phyloP scores from a whole-genome alignment of 2,888 invertebrate species.

The Platycheirus rosarum region DNA sequence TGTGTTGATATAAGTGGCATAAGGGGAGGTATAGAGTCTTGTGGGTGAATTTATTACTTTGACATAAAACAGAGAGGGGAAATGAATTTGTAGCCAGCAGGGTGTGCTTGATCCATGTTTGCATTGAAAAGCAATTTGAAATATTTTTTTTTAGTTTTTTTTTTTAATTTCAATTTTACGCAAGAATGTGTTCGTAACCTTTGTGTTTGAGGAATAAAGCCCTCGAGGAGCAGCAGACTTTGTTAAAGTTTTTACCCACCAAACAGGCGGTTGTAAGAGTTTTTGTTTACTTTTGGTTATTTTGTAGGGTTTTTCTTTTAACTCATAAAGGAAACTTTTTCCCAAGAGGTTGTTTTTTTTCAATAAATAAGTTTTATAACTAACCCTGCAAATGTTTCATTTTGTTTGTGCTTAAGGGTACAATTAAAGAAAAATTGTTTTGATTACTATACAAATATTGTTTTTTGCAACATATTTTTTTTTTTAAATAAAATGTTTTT shows the following conservation, averaged over 20 bases:
- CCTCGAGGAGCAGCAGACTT: constrained; percentile 23
- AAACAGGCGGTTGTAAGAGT: not conserved
- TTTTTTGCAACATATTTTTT: too few relatives aligned
- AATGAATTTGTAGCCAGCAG: constrained; percentile 15
- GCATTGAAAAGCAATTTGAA: constrained; percentile 48
- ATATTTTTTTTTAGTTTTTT: not conserved
- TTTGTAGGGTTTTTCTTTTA: constrained; percentile 4
- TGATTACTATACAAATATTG: too few relatives aligned
- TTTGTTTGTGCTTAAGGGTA: too few relatives aligned
- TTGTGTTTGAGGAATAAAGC: constrained; percentile 6
- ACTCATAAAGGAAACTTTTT: too few relatives aligned
- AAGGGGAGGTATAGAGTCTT: not conserved
- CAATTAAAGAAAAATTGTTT: too few relatives aligned
- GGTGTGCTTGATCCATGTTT: constrained; percentile 41
- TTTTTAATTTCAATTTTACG: not conserved
- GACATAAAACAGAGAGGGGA: constrained; percentile 4
- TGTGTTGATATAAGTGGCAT: constrained; percentile 7
- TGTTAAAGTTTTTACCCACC: constrained; percentile 8
- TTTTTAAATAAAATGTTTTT: too few relatives aligned
- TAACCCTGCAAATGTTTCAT: too few relatives aligned
- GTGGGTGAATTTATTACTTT: constrained; percentile 46
- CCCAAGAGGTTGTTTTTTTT: too few relatives aligned
- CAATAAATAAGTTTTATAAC: too few relatives aligned
- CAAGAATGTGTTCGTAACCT: not conserved
- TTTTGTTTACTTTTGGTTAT: not conserved